These are phyloP conservation scores for Cataglyphis altisquamis DNA, from an alignment of 2,888 invertebrate genomes.

Conservation along the genomic window DNA sequence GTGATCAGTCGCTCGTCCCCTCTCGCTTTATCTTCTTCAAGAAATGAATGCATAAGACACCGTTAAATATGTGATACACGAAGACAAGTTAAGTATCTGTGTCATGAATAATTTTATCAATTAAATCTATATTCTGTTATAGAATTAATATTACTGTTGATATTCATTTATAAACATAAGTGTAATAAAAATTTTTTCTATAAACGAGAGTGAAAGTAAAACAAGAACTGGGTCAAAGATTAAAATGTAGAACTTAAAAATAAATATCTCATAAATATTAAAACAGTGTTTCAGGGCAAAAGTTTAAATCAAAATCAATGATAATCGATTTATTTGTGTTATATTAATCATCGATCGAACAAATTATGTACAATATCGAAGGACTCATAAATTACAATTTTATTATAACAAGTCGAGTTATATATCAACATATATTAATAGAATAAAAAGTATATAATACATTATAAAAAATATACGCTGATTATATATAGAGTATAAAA, in stretches of 20 bases:
- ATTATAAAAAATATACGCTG: neutral
- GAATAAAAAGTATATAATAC: neutral
- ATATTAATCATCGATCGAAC: neutral
- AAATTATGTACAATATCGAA: neutral
- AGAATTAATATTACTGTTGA: neutral
- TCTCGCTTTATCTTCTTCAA: slow-evolving; percentile 50
- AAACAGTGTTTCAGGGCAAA: neutral
- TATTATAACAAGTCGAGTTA: neutral
- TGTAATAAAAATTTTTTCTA: neutral
- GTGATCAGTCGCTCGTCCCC: neutral
- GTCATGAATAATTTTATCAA: neutral
- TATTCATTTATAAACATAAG: neutral
- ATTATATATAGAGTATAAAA: neutral
- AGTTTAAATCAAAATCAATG: neutral
- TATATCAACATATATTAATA: neutral
- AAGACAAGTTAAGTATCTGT: neutral
- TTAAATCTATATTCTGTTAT: neutral
- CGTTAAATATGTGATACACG: neutral
- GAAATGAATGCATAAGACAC: neutral
- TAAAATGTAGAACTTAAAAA: neutral
- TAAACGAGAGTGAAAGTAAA: neutral
- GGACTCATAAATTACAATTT: neutral
- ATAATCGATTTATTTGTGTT: neutral
- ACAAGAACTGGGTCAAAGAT: neutral
- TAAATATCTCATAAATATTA: neutral